A percentile compares a stretch with the other conserved stretches of the same genome.
These are phyloP conservation scores for Serranus cabrilla DNA, from an alignment of 2,797 vertebrate genomes.

Conservation along the genomic window DNA sequence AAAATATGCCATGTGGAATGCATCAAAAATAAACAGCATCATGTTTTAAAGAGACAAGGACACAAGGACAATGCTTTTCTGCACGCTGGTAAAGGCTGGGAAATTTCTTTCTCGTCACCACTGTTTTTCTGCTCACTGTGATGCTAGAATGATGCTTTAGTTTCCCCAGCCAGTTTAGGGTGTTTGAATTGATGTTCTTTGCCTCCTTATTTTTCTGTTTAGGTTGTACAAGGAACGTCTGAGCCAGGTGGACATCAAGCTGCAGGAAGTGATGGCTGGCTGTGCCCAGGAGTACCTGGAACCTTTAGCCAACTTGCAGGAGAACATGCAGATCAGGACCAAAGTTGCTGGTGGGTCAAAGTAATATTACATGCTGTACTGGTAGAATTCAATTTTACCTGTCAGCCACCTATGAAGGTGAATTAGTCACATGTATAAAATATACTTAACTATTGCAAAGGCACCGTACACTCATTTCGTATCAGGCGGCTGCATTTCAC, in stretches of 20 bases:
- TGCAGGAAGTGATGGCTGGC: slow-evolving; percentile 97
- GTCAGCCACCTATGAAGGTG: not conserved
- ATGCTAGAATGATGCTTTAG: not conserved
- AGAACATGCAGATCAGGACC: slow-evolving; percentile 99
- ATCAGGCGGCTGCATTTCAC: too few species aligned
- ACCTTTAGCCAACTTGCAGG: slow-evolving; percentile 96
- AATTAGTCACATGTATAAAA: not conserved
- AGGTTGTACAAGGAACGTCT: slow-evolving; percentile 98
- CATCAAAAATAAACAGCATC: too few species aligned
- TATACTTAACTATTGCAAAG: not conserved
- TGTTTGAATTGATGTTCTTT: not conserved
- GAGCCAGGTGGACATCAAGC: slow-evolving; percentile 98
- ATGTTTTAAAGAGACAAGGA: too few species aligned
- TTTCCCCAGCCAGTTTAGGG: not conserved
- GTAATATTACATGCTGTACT: not conserved
- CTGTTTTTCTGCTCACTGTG: too few species aligned
- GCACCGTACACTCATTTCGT: not conserved
- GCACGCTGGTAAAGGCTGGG: too few species aligned
- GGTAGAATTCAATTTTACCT: not conserved
- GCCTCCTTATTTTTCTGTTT: slow-evolving; percentile 38
- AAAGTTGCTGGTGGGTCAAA: slow-evolving; percentile 94
- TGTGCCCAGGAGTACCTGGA: slow-evolving; percentile 98
- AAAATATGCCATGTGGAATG: too few species aligned
- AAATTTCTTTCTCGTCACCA: too few species aligned
- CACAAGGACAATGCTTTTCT: too few species aligned